A percentile compares a stretch with the other conserved stretches of the same genome.
Evolutionary conservation across 92 coral and sea anemone genomes (phyloP).

Genomic region (Porites evermanni): DNA sequence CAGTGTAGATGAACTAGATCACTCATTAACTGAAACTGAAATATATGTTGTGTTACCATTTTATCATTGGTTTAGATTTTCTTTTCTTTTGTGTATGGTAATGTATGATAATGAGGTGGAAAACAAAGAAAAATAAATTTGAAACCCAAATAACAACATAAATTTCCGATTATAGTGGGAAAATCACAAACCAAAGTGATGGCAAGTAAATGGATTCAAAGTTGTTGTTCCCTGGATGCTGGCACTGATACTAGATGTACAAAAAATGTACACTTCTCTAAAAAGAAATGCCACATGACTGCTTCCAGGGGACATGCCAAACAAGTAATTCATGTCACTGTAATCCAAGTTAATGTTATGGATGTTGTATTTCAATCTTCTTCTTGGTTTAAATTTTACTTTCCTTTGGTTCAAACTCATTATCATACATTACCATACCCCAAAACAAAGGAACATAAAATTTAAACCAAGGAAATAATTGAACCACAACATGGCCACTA

Average conservation of each 20-base stretch:
- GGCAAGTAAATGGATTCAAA: background rate
- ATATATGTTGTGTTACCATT: constrained; percentile 2
- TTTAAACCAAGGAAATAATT: too few relatives aligned
- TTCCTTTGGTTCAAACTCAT: too few relatives aligned
- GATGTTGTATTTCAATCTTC: too few relatives aligned
- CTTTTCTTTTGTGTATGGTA: too few relatives aligned
- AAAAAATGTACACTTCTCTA: constrained; percentile 18
- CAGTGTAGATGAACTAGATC: background rate
- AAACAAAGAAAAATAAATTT: constrained; percentile 11
- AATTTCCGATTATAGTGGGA: constrained; percentile 12
- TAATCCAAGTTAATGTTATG: background rate
- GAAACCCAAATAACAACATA: constrained; percentile 3
- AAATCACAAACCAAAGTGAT: background rate
- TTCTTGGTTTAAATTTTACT: too few relatives aligned
- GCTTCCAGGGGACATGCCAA: constrained; percentile 21
- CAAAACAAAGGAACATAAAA: too few relatives aligned
- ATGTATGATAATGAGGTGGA: too few relatives aligned
- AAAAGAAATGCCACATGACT: constrained; percentile 19
- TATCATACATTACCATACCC: too few relatives aligned
- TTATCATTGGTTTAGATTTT: background rate
- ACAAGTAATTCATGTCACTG: constrained; percentile 22
- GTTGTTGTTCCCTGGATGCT: constrained; percentile 14
- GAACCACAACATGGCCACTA: too few relatives aligned
- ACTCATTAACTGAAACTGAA: constrained; percentile 24
- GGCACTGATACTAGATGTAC: constrained; percentile 21